phyloP scores from a whole-genome alignment of 2,888 invertebrate species.

The Pyrrhosoma nymphula region DNA sequence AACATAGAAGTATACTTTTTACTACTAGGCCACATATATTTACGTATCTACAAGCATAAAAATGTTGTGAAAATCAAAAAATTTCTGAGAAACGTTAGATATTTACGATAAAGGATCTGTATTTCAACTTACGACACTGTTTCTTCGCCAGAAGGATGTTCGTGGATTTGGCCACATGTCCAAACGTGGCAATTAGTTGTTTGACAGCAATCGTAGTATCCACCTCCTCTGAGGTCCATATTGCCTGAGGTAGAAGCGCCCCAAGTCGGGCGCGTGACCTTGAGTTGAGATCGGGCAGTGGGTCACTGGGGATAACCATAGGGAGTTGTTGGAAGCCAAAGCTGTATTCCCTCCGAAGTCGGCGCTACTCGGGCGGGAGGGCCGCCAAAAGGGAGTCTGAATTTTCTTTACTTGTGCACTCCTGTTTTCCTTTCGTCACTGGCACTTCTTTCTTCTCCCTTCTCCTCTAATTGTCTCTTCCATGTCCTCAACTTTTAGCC shows the following conservation, averaged over 20 bases:
- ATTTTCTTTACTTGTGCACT: not conserved
- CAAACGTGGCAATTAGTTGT: too few species aligned
- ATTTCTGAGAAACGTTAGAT: too few species aligned
- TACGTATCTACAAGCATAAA: too few species aligned
- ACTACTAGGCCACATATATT: too few species aligned
- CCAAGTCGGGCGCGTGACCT: not conserved
- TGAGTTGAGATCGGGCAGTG: not conserved
- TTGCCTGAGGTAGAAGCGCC: not conserved
- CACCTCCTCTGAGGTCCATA: too few species aligned
- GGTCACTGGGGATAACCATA: not conserved
- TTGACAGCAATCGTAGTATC: too few species aligned
- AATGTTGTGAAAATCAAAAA: too few species aligned
- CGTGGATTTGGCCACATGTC: too few species aligned
- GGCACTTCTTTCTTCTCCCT: not conserved
- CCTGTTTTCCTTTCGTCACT: not conserved
- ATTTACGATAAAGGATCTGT: too few species aligned
- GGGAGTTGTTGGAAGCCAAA: not conserved
- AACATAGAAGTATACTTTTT: too few species aligned
- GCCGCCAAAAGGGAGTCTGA: not conserved
- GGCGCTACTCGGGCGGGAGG: not conserved
- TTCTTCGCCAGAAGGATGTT: too few species aligned
- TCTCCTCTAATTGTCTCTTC: not conserved
- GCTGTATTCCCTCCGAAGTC: not conserved
- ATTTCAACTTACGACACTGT: too few species aligned
- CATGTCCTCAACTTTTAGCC: not conserved